A percentile compares a stretch with the other conserved stretches of the same genome.
Evolutionary conservation across 2,113 vertebrate genomes (phyloP).

Genomic region (Podarcis muralis): DNA sequence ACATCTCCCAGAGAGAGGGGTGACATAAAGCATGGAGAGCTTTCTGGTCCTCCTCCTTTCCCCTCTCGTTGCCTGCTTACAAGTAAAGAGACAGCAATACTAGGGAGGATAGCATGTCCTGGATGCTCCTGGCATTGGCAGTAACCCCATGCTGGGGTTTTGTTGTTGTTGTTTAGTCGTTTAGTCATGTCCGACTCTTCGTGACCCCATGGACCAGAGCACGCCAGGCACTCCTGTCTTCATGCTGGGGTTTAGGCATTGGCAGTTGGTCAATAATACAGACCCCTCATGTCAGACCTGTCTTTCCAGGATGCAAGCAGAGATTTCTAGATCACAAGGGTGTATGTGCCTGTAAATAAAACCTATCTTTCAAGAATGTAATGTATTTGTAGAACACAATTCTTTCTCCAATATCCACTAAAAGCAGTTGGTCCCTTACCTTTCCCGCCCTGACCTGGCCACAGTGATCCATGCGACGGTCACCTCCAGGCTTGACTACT

Average conservation of each 20-base stretch:
- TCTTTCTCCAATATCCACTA: no score
- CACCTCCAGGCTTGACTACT: no score
- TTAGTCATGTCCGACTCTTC: no score
- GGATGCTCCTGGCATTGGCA: not conserved
- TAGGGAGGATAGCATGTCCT: not conserved
- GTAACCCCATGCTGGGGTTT: no score
- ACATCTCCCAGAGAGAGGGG: not conserved
- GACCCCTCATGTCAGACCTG: no score
- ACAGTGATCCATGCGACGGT: no score
- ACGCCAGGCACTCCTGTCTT: no score
- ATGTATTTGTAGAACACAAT: not conserved
- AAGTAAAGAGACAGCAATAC: not conserved
- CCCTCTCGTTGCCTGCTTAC: not conserved
- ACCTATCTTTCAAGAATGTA: not conserved
- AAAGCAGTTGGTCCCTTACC: no score
- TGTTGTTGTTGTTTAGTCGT: no score
- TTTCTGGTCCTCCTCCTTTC: not conserved
- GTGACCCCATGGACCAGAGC: no score
- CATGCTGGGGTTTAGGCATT: not conserved
- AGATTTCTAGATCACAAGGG: not conserved
- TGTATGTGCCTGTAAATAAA: not conserved
- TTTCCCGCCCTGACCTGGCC: no score
- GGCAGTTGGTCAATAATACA: not conserved
- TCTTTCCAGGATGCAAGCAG: not conserved
- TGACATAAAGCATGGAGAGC: not conserved